A percentile compares a stretch with the other conserved stretches of the same genome.
phyloP scores from a whole-genome alignment of 2,888 invertebrate genomes.

The Syrista parreyssii region DNA sequence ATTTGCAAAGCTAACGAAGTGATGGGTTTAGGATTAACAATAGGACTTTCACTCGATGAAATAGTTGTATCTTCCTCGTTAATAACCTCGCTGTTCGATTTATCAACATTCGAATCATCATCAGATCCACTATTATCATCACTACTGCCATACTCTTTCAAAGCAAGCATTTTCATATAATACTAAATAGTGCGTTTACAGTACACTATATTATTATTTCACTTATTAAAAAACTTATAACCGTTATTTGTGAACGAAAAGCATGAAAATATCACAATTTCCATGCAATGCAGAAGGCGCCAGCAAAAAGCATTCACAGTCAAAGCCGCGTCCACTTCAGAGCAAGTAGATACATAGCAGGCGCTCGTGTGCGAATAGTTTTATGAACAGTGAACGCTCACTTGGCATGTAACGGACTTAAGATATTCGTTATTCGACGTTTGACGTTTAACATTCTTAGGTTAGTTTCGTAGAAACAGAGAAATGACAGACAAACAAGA shows the following conservation, averaged over 20 bases:
- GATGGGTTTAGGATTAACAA: slow-evolving; percentile 28
- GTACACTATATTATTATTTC: slow-evolving; percentile 11
- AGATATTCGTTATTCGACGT: background rate
- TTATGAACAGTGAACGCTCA: background rate
- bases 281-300: too few species aligned
- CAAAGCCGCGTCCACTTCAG: background rate
- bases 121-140: slow-evolving; percentile 67
- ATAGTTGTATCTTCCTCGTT: slow-evolving; percentile 69
- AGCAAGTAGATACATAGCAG: background rate
- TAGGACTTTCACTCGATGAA: slow-evolving; percentile 67
- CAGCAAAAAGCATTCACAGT: too few species aligned
- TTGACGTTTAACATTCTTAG: background rate
- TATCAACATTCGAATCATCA: slow-evolving; percentile 28
- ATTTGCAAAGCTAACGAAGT: slow-evolving; percentile 75
- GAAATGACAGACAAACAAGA: slow-evolving; percentile 42
- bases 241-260: background rate
- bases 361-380: too few species aligned
- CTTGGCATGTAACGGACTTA: background rate
- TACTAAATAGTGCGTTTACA: background rate
- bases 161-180: slow-evolving; percentile 72
- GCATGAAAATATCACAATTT: too few species aligned
- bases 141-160: slow-evolving; percentile 81
- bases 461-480: background rate
- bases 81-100: slow-evolving; percentile 50
- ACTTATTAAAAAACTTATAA: background rate